Evolutionary conservation across 2,113 vertebrate genomes (phyloP).

Genomic region (Leptocoma aspasia): DNA sequence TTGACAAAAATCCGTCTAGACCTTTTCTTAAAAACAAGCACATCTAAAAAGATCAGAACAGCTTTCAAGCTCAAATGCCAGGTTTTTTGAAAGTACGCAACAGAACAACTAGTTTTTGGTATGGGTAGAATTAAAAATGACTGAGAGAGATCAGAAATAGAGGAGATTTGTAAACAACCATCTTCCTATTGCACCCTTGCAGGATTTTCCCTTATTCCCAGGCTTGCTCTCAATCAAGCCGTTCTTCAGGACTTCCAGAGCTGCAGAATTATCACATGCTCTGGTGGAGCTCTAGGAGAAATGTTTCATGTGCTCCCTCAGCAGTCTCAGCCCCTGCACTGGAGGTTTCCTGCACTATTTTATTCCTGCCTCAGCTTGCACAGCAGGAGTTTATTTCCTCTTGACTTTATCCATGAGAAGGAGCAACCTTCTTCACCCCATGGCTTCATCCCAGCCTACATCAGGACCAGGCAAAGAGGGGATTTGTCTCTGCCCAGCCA

Average conservation of each 20-base stretch:
- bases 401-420: neutral
- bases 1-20: conserved; percentile 17
- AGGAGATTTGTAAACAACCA: neutral
- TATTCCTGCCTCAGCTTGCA: neutral
- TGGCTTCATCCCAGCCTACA: neutral
- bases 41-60: conserved; percentile 4
- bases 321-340: neutral
- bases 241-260: neutral
- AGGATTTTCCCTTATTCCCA: neutral
- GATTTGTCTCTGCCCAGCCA: neutral
- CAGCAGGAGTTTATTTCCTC: neutral
- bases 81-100: neutral
- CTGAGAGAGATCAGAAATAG: neutral
- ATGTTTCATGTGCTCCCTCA: neutral
- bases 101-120: neutral
- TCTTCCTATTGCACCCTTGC: neutral
- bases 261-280: neutral
- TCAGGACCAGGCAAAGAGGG: neutral
- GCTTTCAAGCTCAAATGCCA: conserved; percentile 16
- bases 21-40: conserved; percentile 18
- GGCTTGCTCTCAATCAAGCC: neutral
- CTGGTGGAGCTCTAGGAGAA: neutral
- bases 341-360: neutral
- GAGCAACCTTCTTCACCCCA: neutral
- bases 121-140: neutral